Conservation (phyloP, 2,113 vertebrate species). For the Okapia johnstoni region DNA sequence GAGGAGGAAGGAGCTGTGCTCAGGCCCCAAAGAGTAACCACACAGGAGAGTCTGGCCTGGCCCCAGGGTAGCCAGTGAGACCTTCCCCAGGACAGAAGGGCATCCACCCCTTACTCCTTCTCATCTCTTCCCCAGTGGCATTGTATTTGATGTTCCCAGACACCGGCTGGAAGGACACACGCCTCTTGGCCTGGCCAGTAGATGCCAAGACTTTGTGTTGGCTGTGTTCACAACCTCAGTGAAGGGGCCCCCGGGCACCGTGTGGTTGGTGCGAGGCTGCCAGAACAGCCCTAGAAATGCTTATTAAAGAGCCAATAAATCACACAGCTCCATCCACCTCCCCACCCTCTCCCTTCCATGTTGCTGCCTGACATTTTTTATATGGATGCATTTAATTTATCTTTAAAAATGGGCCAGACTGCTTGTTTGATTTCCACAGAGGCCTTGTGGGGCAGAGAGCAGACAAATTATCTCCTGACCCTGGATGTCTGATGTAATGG, state of each 20-base stretch:
- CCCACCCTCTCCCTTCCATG: not conserved
- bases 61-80: not conserved
- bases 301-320: not conserved
- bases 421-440: not conserved
- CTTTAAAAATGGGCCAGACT: not conserved
- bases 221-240: not conserved
- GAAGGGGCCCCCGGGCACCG: not conserved
- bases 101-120: too few species aligned
- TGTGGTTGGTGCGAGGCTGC: not conserved
- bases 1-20: not conserved
- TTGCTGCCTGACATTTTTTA: not conserved
- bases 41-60: not conserved
- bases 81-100: fast-evolving
- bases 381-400: not conserved
- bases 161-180: not conserved
- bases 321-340: not conserved
- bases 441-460: not conserved
- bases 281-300: not conserved
- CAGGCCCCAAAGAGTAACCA: too few species aligned
- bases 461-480: not conserved
- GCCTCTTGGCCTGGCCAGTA: not conserved
- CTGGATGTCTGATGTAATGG: not conserved
- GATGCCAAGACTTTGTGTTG: not conserved
- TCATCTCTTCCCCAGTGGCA: fast-evolving
- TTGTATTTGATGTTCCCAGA: not conserved